Conservation (phyloP, 1,140 invertebrate genomes). For the Leptopilina clavipes region DNA sequence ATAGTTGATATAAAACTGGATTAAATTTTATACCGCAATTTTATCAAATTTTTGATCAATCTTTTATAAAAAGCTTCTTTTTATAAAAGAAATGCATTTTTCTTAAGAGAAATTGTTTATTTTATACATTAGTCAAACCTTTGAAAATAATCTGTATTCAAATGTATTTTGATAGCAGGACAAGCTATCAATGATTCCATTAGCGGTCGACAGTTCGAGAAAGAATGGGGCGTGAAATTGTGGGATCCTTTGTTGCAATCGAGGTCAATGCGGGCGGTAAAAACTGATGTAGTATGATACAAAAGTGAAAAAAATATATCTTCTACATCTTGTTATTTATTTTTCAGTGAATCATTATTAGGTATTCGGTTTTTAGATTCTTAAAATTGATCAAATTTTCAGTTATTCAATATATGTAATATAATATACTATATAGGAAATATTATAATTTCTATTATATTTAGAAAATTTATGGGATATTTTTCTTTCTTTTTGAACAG, state of each 20-base stretch:
- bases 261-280: conserved; percentile 21
- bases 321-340: background rate
- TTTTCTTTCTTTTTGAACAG: too few species aligned
- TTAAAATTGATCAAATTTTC: background rate
- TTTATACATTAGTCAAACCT: conserved; percentile 5
- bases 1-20: too few species aligned
- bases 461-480: too few species aligned
- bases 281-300: conserved; percentile 9
- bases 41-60: background rate
- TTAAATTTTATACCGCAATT: too few species aligned
- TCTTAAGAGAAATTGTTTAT: conserved; percentile 12
- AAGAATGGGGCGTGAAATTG: conserved; percentile 26
- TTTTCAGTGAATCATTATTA: background rate
- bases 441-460: too few species aligned
- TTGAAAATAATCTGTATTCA: conserved; percentile 19
- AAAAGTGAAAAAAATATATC: background rate
- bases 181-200: conserved; percentile 27
- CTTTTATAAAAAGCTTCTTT: conserved; percentile 10
- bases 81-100: background rate
- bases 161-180: conserved; percentile 28
- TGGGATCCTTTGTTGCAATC: conserved; percentile 18
- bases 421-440: too few species aligned
- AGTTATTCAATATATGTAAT: too few species aligned
- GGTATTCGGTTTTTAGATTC: background rate
- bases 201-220: conserved; percentile 24